Percentiles rank a stretch among this genome's conserved stretches.
These are phyloP conservation scores for Sebastes diaconus DNA, from an alignment of 2,797 vertebrate species.

Conservation along the genomic window DNA sequence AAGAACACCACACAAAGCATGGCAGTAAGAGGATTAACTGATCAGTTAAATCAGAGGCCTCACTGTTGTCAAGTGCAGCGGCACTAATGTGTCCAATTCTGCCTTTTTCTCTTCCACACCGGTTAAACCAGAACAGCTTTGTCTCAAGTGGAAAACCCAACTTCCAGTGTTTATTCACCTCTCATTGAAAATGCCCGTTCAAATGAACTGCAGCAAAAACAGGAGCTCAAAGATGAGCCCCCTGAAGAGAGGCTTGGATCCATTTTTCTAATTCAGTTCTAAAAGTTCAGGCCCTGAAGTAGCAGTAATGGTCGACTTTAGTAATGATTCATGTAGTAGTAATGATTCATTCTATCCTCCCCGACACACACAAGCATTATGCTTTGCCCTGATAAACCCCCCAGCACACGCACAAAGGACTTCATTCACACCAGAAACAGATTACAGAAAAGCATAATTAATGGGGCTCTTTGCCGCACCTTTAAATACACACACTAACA, in stretches of 20 bases:
- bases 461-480: conserved; percentile 30
- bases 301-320: conserved; percentile 26
- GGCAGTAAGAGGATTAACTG: conserved; percentile 41
- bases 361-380: conserved; percentile 25
- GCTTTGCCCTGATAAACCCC: conserved; percentile 28
- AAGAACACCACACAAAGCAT: conserved; percentile 9
- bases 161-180: conserved; percentile 20
- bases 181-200: conserved; percentile 20
- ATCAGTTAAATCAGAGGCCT: conserved; percentile 29
- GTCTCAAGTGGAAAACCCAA: conserved; percentile 23
- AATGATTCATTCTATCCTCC: conserved; percentile 55
- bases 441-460: conserved; percentile 57
- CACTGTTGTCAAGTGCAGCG: conserved; percentile 20
- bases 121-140: conserved; percentile 9
- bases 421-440: conserved; percentile 37
- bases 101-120: not conserved
- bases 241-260: conserved; percentile 31
- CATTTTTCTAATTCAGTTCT: conserved; percentile 41
- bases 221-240: conserved; percentile 21
- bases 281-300: conserved; percentile 41
- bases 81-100: conserved; percentile 5
- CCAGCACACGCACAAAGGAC: conserved; percentile 4
- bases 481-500: conserved; percentile 13
- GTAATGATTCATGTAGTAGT: conserved; percentile 36
- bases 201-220: conserved; percentile 19